phyloP scores from a whole-genome alignment of 1,140 invertebrate species.

The Melanaphis sacchari region DNA sequence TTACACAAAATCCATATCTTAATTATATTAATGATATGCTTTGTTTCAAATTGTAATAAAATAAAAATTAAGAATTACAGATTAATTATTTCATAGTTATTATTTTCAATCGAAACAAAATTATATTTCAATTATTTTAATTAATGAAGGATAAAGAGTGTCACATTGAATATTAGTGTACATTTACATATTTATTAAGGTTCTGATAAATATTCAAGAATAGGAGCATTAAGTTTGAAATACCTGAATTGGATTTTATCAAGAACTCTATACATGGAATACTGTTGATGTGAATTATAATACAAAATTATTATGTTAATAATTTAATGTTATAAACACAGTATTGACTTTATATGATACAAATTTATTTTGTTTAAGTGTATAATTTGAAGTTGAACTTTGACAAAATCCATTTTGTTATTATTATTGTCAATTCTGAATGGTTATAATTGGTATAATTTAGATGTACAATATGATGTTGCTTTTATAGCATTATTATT shows the following conservation, averaged over 20 bases:
- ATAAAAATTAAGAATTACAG: background rate
- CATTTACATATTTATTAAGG: conserved; percentile 27
- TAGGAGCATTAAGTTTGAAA: background rate
- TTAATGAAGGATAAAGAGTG: background rate
- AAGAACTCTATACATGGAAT: background rate
- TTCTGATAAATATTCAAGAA: background rate
- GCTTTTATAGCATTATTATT: too few species aligned
- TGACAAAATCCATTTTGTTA: background rate
- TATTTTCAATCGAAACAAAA: background rate
- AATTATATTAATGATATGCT: too few species aligned
- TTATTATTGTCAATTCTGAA: background rate
- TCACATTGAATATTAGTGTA: background rate
- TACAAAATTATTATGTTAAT: background rate
- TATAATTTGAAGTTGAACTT: background rate
- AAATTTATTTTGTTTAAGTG: background rate
- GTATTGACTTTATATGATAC: background rate
- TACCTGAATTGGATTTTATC: background rate
- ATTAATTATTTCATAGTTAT: background rate
- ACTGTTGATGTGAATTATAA: background rate
- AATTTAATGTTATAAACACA: background rate
- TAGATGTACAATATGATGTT: too few species aligned
- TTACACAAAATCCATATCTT: too few species aligned
- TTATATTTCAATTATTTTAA: background rate
- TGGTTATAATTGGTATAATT: too few species aligned
- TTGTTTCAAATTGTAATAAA: background rate